Base-by-base conservation (phyloP, 2,888 invertebrate genomes). In the Platerodrilus igneus region DNA sequence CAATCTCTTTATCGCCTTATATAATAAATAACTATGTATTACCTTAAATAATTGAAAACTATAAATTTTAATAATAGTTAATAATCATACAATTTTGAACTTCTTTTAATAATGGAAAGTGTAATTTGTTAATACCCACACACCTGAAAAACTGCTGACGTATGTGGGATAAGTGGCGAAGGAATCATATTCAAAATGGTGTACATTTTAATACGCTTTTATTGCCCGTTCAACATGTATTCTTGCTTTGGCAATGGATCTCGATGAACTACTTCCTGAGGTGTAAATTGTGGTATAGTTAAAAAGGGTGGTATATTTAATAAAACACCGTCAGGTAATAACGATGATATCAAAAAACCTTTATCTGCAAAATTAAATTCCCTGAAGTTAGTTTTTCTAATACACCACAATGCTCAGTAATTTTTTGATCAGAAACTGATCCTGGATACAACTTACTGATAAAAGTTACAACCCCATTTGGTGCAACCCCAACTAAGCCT, bases 401-500 rank as follows among this genome's bases (percentile, higher is more conserved):
- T 23, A 56, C 22, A 8, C 45, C 47, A 38, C 47, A 50, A 27
- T 47, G 16, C 18, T 48, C 16, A 3, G 47, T 45, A 42, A 56
- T 44, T 37, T 41, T 46, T 41, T 52, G 48, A 29, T 55, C 51
- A 2, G 56, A 53, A 19, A 43, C 45, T 6, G 50, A 48, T 5
- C 58, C 58, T 20, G 53, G 53, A 44, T 51, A 57, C 10, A 53
- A 35, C 11, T 44, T 37, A 32, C 52, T 52, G 0, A 50, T 39
- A 46, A 48, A 59, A 6, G 52, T 54, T 4, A 56, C 37, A 4
- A 6, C 58, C n/a, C 58, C 57, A 50, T 56, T 54, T 14, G 57
- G 56, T 13, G 57, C 53, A 32, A 54, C 50, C n/a, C 48, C 53
- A 7, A 57, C 35, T n/a, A 57, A 30, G 14, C 38, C 49, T 42